Percentiles rank a stretch among this genome's conserved stretches.
Evolutionary conservation across 2,888 invertebrate genomes (phyloP).

Genomic region (Drosophila tripunctata): DNA sequence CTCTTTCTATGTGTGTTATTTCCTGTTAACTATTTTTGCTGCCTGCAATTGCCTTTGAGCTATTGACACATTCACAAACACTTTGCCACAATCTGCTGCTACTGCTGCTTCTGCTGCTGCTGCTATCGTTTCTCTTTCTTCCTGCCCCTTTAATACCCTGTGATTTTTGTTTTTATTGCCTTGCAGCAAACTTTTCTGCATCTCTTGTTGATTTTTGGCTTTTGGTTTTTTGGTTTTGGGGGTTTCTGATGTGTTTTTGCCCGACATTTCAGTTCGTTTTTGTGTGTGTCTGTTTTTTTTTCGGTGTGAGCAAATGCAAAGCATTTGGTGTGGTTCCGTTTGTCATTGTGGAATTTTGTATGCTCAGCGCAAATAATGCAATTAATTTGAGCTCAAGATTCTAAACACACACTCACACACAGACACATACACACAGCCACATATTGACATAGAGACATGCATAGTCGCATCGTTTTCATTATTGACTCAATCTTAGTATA

Average conservation of each 20-base stretch:
- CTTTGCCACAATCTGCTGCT: slow-evolving; percentile 64
- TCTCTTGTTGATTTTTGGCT: slow-evolving; percentile 37
- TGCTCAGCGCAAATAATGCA: slow-evolving; percentile 54
- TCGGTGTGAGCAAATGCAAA: slow-evolving; percentile 33
- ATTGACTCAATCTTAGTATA: slow-evolving; percentile 7
- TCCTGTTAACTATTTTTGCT: slow-evolving; percentile 56
- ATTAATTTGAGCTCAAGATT: slow-evolving; percentile 51
- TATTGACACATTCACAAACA: slow-evolving; percentile 72
- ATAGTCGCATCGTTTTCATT: slow-evolving; percentile 5
- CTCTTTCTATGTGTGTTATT: slow-evolving; percentile 19
- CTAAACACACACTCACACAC: slow-evolving; percentile 15
- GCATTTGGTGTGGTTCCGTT: slow-evolving; percentile 42
- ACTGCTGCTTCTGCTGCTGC: slow-evolving; percentile 28
- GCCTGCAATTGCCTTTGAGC: slow-evolving; percentile 61
- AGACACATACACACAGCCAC: slow-evolving; percentile 2
- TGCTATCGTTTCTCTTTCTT: neutral
- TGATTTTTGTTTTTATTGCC: slow-evolving; percentile 13
- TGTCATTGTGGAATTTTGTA: slow-evolving; percentile 38
- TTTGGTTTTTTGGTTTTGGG: slow-evolving; percentile 13
- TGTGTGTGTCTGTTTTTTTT: neutral
- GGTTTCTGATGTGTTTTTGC: neutral
- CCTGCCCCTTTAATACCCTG: neutral
- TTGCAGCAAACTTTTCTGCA: slow-evolving; percentile 46
- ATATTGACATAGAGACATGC: neutral
- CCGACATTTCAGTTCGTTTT: too few species aligned